Base-by-base conservation (phyloP, 2,113 vertebrate species). In the Psephotus haematonotus region DNA sequence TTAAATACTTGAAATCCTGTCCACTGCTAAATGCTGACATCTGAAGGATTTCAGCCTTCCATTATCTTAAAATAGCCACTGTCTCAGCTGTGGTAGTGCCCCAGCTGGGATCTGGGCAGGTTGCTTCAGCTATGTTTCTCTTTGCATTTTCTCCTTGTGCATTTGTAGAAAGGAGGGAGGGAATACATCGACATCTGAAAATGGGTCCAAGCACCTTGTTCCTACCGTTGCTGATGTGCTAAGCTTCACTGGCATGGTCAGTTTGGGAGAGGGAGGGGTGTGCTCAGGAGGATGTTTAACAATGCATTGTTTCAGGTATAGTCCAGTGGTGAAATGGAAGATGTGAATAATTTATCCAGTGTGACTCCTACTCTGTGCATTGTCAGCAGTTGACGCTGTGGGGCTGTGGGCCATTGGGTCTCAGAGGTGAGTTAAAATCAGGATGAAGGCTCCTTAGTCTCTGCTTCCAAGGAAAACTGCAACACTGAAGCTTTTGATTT, bases 251-350 rank as follows among this genome's bases (percentile, higher is more conserved):
- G 50, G 60, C 6, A 10, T 1, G 3, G 60, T 17, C 19, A 25
- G 12, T 14, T 9, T 6, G n/a, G 20, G 17, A 8, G 29, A 9
- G 8, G 25, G 52, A 19, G 14, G 41, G 28, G 28, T 31, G 14
- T 27, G 17, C 44, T 89, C 13, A 17, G 69, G 22, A 52, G 53
- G 44, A 80, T 37, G 12, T 63, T 37, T 53, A 80, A 35, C 46
- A 9, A 12, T 13, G 3, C 33, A 7, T 49, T 0, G 0, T 33
- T 78, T 35, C 24, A 23, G 50, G 41, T 55, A 18, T 0, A 1
- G n/a, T 60, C 17, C n/a, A 10, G 44, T 16, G 37, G 27, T 71
- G 33, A 81, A 77, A 39, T 1, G 15, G 10, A 69, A 93, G 17
- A 16, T 0, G 1, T 31, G 57, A 77, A 18, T 86, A 41, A 57